Conservation (phyloP, 1,140 invertebrate species). For the Coelopa frigida region DNA sequence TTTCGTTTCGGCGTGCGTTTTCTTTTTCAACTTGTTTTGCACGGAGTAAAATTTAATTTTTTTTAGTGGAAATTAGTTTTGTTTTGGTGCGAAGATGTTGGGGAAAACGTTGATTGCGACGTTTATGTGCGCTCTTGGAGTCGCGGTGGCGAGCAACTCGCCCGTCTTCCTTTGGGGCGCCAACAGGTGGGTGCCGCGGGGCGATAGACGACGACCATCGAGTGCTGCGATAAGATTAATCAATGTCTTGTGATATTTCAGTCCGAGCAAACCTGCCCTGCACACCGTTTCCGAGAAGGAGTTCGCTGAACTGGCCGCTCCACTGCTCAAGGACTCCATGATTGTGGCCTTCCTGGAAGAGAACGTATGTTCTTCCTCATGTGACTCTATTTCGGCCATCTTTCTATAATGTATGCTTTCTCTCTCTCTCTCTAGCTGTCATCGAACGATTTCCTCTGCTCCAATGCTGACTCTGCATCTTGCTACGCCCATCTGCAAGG, state of each 20-base stretch:
- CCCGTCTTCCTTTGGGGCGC: constrained; percentile 39
- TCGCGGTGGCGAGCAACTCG: constrained; percentile 34
- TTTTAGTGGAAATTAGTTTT: no score
- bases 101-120: constrained; percentile 35
- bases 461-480: constrained; percentile 19
- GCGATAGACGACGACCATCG: constrained; percentile 5
- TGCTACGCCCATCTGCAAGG: constrained; percentile 33
- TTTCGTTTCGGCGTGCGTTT: no score
- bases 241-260: no score
- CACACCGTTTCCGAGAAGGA: constrained; percentile 27
- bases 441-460: constrained; percentile 33
- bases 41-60: no score
- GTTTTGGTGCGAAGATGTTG: no score
- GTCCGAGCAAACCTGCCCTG: constrained; percentile 26
- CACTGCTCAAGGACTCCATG: constrained; percentile 31
- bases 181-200: constrained; percentile 31
- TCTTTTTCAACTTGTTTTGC: no score
- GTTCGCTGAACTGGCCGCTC: constrained; percentile 24
- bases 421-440: constrained; percentile 20
- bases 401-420: neutral
- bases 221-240: no score
- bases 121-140: constrained; percentile 34
- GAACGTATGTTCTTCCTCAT: constrained; percentile 26
- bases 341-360: constrained; percentile 39
- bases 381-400: neutral